Conservation (phyloP, 2,888 invertebrate genomes). For the Ligdia adustata region DNA sequence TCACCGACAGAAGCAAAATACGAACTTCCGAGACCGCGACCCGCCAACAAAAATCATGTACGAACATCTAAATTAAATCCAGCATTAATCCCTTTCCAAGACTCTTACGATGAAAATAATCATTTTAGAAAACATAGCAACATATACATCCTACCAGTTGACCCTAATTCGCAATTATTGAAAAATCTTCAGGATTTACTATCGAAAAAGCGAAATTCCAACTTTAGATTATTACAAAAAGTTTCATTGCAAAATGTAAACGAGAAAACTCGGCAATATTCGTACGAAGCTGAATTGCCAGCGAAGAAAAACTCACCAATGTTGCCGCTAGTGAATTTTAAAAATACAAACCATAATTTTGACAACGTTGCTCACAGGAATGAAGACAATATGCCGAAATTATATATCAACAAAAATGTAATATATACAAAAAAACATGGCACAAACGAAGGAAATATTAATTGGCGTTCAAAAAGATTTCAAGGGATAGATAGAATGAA, state of each 20-base stretch:
- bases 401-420: constrained; percentile 10
- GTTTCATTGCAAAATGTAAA: not conserved
- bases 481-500: too few relatives aligned
- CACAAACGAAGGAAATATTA: too few relatives aligned
- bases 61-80: too few relatives aligned
- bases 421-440: too few relatives aligned
- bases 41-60: too few relatives aligned
- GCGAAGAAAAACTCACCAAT: not conserved
- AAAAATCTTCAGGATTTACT: too few relatives aligned
- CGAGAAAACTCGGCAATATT: too few relatives aligned
- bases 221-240: not conserved
- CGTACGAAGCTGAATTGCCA: constrained; percentile 1
- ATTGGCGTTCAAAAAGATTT: too few relatives aligned
- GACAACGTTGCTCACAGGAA: too few relatives aligned
- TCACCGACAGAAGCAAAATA: constrained; percentile 13
- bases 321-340: not conserved
- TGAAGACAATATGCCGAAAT: too few relatives aligned
- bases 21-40: constrained; percentile 1
- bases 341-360: too few relatives aligned
- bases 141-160: not conserved
- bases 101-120: not conserved
- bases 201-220: too few relatives aligned
- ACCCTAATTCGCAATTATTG: not conserved
- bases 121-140: not conserved
- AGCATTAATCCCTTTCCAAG: not conserved